These are phyloP conservation scores for Gasteruption jaculator DNA, from an alignment of 2,888 invertebrate species.

Conservation along the genomic window DNA sequence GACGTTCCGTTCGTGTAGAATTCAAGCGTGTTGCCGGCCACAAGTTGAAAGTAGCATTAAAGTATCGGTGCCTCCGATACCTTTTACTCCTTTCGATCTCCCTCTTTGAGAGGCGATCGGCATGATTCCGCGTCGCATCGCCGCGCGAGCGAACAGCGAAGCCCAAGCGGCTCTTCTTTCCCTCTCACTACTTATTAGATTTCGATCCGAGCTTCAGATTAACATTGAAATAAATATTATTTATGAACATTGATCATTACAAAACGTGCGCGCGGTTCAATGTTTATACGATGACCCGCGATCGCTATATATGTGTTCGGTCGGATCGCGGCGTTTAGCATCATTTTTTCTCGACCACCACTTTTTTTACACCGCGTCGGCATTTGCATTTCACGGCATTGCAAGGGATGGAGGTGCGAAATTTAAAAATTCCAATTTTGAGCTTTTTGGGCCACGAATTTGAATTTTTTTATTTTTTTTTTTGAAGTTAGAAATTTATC, in stretches of 20 bases:
- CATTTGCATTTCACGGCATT: not conserved
- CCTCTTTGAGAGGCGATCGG: too few relatives aligned
- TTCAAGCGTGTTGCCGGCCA: too few relatives aligned
- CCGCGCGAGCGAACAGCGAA: not conserved
- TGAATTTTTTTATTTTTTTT: too few relatives aligned
- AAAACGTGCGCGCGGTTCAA: constrained; percentile 32
- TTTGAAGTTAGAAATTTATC: too few relatives aligned
- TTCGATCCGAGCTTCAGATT: constrained; percentile 46
- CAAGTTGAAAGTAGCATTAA: too few relatives aligned
- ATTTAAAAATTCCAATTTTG: not conserved
- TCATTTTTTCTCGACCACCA: too few relatives aligned
- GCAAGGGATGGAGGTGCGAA: not conserved
- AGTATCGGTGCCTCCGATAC: too few relatives aligned
- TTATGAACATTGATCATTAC: constrained; percentile 46
- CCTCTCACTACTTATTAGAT: constrained; percentile 46
- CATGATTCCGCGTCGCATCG: constrained; percentile 29
- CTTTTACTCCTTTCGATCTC: too few relatives aligned
- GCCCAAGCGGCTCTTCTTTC: constrained; percentile 6
- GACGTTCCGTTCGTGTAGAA: not conserved
- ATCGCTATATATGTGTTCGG: too few relatives aligned
- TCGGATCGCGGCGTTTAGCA: too few relatives aligned
- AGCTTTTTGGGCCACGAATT: too few relatives aligned
- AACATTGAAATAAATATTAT: constrained; percentile 50
- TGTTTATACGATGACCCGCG: constrained; percentile 47
- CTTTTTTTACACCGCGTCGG: not conserved